Base-by-base conservation (phyloP, 2,797 vertebrate genomes). In the Anisognathus igniventris region DNA sequence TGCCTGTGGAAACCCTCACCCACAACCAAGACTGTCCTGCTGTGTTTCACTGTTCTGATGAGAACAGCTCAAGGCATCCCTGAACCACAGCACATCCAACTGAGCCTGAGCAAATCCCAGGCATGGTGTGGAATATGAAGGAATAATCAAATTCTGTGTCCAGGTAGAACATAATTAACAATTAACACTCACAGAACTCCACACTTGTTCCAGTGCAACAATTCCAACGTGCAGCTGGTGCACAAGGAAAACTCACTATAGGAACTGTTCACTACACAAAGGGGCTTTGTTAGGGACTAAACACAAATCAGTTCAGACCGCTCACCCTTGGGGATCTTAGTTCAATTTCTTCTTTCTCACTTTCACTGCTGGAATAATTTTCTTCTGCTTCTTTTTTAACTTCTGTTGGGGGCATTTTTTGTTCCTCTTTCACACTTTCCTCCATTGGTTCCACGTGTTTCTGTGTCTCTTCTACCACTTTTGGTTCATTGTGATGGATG, bases 401-500 rank as follows among this genome's bases (percentile, higher is more conserved):
- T 89, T 98, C 98, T 39, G 96, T 92, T 58, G 97, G 97, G 78
- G 97, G 96, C 96, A 98, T 98, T 93, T 97, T 97, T 90, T 93
- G 96, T 86, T 98, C 97, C 77, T 96, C 95, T 96, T 97, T 97
- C 44, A 97, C 88, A 82, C 88, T 88, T 47, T 97, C 98, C 95
- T 98, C 98, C 97, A 98, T 98, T 94, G 97, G 95, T 94, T 98
- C 95, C 50, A 97, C 93, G 90, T 97, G 97, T 60, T 97, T 97
- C 89, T 97, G 97, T 53, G 75, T 78, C 75, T 97, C 95, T 86
- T 97, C 95, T 97, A 98, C 84, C 96, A 98, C 97, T 97, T 98
- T 97, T 70, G 99, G 99, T 74, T 99, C 98, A 97, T 99, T 99
- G 97, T 99, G 99, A 77, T 99, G 99, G 97, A 99, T 98, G 78